Percentiles rank a stretch among this genome's conserved stretches.
Evolutionary conservation across 2,888 invertebrate genomes (phyloP).

Genomic region (Ochropleura leucogaster): DNA sequence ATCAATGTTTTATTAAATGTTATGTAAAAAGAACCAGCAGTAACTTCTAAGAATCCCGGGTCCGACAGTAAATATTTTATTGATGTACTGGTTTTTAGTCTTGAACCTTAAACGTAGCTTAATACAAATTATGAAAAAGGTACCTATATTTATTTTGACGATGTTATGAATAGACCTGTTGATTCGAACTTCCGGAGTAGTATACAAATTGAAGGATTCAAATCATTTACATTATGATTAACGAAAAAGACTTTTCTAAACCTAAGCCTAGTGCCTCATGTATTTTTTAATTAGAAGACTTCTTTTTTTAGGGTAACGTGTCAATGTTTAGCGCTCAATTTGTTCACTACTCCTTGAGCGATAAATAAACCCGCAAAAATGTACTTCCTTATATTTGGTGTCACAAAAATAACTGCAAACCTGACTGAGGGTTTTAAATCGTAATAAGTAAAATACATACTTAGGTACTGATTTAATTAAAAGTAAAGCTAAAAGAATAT

Average conservation of each 20-base stretch:
- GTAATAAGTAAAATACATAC: not conserved
- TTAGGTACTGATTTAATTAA: not conserved
- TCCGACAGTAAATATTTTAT: slow-evolving; percentile 19
- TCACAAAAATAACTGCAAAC: slow-evolving; percentile 15
- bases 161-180: not conserved
- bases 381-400: not conserved
- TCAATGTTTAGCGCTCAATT: slow-evolving; percentile 1
- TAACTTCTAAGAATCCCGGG: slow-evolving; percentile 28
- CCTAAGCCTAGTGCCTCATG: slow-evolving; percentile 12
- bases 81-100: slow-evolving; percentile 22
- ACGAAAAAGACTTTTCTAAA: slow-evolving; percentile 5
- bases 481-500: not conserved
- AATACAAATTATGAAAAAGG: slow-evolving; percentile 28
- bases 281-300: slow-evolving; percentile 5
- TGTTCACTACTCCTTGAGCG: slow-evolving; percentile 33
- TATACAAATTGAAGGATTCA: slow-evolving; percentile 8
- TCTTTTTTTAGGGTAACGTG: not conserved
- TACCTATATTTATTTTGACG: slow-evolving; percentile 37
- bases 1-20: not conserved
- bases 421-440: not conserved
- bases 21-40: slow-evolving; percentile 14
- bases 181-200: slow-evolving; percentile 17
- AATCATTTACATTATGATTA: slow-evolving; percentile 4
- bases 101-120: slow-evolving; percentile 23
- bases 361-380: slow-evolving; percentile 9